phyloP scores from a whole-genome alignment of 2,113 vertebrate genomes.

The Agapornis roseicollis region DNA sequence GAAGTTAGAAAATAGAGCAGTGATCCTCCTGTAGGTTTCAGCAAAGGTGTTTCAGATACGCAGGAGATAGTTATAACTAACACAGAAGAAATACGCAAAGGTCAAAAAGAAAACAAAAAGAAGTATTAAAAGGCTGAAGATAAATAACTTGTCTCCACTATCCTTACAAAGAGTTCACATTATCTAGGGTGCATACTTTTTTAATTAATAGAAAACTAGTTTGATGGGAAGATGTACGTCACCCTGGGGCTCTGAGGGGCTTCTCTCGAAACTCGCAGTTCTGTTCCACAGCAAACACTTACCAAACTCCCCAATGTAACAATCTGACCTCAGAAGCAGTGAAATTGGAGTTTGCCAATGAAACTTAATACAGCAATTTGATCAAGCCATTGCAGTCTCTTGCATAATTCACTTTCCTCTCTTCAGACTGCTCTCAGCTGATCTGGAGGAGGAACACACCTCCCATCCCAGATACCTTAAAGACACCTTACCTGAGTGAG shows the following conservation, averaged over 20 bases:
- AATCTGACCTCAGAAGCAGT: background rate
- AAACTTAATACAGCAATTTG: slow-evolving; percentile 63
- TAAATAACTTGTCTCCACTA: background rate
- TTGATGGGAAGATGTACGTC: background rate
- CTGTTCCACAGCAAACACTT: background rate
- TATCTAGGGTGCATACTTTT: slow-evolving; percentile 14
- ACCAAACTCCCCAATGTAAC: background rate
- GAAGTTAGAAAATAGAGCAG: slow-evolving; percentile 27
- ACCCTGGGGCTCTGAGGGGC: slow-evolving; percentile 2
- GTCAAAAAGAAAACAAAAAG: background rate
- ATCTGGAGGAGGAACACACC: background rate
- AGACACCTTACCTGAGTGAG: background rate
- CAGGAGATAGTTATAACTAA: background rate
- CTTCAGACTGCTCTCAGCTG: background rate
- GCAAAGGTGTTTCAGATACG: background rate
- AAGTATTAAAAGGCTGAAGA: background rate
- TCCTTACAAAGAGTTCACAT: background rate
- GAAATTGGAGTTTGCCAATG: slow-evolving; percentile 48
- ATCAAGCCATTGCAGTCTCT: background rate
- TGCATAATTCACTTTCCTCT: slow-evolving; percentile 71
- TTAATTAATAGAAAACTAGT: slow-evolving; percentile 30
- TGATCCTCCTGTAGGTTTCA: background rate
- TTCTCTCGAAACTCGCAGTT: background rate
- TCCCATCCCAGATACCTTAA: background rate
- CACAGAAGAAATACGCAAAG: background rate